These are phyloP conservation scores for Naso thynnoides DNA, from an alignment of 2,797 vertebrate species.

Conservation along the genomic window DNA sequence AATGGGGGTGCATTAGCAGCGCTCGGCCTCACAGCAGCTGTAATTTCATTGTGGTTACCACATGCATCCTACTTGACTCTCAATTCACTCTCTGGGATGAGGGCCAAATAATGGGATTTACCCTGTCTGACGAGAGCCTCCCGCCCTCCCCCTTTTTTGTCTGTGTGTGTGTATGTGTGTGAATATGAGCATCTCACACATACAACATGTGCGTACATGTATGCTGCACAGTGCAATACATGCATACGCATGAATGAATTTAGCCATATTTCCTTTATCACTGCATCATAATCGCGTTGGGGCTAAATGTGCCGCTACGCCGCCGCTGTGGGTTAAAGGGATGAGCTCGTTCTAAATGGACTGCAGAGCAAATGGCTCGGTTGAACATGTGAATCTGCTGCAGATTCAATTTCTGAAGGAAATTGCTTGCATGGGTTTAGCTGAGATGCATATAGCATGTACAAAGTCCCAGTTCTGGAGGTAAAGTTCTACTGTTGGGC, in stretches of 20 bases:
- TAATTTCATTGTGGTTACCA: conserved; percentile 89
- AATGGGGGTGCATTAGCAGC: conserved; percentile 86
- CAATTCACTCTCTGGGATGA: conserved; percentile 86
- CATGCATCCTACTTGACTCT: conserved; percentile 90
- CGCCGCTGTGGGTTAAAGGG: conserved; percentile 35
- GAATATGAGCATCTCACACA: conserved; percentile 40
- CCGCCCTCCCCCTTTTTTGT: conserved; percentile 34
- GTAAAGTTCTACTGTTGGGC: not conserved
- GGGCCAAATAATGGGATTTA: conserved; percentile 90
- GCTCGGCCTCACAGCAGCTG: conserved; percentile 83
- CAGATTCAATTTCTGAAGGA: not conserved
- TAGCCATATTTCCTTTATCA: conserved; percentile 56
- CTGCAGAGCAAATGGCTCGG: conserved; percentile 59
- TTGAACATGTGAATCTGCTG: conserved; percentile 3
- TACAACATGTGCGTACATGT: conserved; percentile 21
- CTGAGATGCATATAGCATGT: not conserved
- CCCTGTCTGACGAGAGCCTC: conserved; percentile 76
- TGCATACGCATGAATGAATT: conserved; percentile 34
- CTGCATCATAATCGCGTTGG: conserved; percentile 65
- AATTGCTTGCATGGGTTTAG: conserved; percentile 15
- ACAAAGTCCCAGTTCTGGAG: not conserved
- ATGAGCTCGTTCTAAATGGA: conserved; percentile 65
- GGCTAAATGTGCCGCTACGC: conserved; percentile 57
- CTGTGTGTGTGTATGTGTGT: conserved; percentile 25
- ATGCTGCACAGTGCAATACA: conserved; percentile 1